Evolutionary conservation across 2,113 vertebrate genomes (phyloP), one percentile per base, ranked within the genome.

Genomic region (Perccottus glenii): DNA sequence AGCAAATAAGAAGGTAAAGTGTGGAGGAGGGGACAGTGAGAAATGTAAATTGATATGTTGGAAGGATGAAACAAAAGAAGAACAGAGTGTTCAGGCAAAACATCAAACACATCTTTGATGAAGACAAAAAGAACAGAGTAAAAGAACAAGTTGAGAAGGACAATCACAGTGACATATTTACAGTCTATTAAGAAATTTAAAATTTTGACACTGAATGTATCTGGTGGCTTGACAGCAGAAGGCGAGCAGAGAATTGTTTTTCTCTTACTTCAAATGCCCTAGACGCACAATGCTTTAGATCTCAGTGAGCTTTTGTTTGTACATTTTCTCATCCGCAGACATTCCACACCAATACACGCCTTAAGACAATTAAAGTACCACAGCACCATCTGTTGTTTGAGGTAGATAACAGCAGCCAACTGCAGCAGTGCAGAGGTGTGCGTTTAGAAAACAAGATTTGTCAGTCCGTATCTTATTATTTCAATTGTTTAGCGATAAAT

Each of bases 311-410:
- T 73, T 76, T 78, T 85, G 70, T 79, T 70, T 85, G 75, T 68
- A 49, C 68, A 84, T 75, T 70, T 47, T 9, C 80, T 87, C 61
- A 68, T 73, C 60, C 70, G 3, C 15, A 64, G 64, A 8, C 50
- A 50, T 47, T 12, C 44, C 62, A 59, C 42, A 40, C 58, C 19
- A 0, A 5, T 2, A 16, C 27, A 1, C 15, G 27, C 33, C 10
- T 1, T 5, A 7, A 0, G 9, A 57, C 66, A 84, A 67, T 43
- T 46, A 42, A 69, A 84, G 78, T 72, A 38, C 86, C 78, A 87
- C 86, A 92, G 75, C 85, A 14, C 89, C 89, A 90, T 86, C 91
- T 90, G 77, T 85, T 70, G 90, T 51, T 9, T 0, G 42, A 0
- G 2, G 10, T 0, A 0, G 6, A 45, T 6, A 44, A 55, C 27